Conservation (phyloP, 2,888 invertebrate species). For the Nephrotoma guestfalica region DNA sequence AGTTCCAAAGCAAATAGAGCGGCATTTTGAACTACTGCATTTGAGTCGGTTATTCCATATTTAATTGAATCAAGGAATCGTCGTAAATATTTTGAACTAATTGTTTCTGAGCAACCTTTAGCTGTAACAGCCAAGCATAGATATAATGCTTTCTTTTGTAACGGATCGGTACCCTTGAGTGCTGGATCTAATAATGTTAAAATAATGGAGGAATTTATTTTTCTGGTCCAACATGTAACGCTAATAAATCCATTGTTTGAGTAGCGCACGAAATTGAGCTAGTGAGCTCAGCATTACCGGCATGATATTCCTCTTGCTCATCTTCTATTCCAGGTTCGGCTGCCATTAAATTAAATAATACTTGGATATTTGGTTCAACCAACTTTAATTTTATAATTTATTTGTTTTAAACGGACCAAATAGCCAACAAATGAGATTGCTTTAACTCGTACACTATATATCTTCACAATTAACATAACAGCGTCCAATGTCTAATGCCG, state of each 20-base stretch:
- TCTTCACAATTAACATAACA: conserved; percentile 41
- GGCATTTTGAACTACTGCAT: conserved; percentile 51
- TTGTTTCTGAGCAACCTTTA: conserved; percentile 64
- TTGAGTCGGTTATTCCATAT: conserved; percentile 49
- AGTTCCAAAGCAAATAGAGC: conserved; percentile 68
- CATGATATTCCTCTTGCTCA: conserved; percentile 48
- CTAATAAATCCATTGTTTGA: conserved; percentile 58
- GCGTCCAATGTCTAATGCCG: conserved; percentile 47
- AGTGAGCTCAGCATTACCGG: conserved; percentile 44
- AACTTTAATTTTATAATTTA: conserved; percentile 51
- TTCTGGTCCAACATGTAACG: conserved; percentile 60
- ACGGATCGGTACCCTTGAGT: conserved; percentile 42
- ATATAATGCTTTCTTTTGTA: conserved; percentile 55
- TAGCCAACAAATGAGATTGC: conserved; percentile 51
- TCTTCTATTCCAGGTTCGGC: conserved; percentile 42
- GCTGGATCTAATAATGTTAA: conserved; percentile 50
- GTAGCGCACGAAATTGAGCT: conserved; percentile 52
- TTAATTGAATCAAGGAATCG: conserved; percentile 53
- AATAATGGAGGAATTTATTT: conserved; percentile 56
- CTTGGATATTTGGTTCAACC: conserved; percentile 49
- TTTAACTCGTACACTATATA: conserved; percentile 49
- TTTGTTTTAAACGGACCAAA: conserved; percentile 54
- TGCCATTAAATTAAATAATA: conserved; percentile 55
- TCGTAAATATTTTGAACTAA: conserved; percentile 53
- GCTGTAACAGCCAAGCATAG: conserved; percentile 58